phyloP scores from a whole-genome alignment of 2,113 vertebrate species.

The Gallinago media region DNA sequence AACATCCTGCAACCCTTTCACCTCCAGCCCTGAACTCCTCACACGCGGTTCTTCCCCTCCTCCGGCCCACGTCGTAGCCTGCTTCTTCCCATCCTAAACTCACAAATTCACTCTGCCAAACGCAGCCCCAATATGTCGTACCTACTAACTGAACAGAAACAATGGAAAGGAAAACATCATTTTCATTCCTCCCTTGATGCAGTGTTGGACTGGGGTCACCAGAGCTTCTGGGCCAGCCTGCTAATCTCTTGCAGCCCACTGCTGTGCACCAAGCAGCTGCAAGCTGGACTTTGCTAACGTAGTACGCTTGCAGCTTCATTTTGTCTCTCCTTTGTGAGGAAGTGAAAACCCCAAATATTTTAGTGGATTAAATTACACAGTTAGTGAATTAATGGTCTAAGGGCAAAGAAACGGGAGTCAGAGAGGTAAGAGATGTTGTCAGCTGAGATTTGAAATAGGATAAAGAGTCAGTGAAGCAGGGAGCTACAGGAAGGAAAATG shows the following conservation, averaged over 20 bases:
- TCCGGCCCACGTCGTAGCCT: neutral
- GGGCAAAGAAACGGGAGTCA: neutral
- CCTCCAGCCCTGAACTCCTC: neutral
- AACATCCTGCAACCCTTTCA: neutral
- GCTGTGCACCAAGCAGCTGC: neutral
- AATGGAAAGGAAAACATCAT: neutral
- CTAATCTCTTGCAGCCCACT: neutral
- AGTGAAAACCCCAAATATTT: neutral
- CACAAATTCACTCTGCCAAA: neutral
- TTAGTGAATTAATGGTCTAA: neutral
- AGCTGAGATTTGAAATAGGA: conserved; percentile 39
- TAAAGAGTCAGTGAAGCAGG: conserved; percentile 20
- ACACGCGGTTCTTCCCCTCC: neutral
- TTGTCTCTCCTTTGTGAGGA: neutral
- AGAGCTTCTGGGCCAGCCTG: neutral
- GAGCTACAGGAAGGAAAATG: conserved; percentile 60
- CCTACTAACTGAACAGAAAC: neutral
- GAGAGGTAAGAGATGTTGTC: conserved; percentile 8
- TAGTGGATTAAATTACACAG: neutral
- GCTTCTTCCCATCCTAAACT: neutral
- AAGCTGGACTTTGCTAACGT: neutral
- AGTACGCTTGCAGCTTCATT: neutral
- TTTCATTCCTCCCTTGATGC: conserved; percentile 9
- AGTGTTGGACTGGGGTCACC: neutral
- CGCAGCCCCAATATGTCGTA: fast-evolving